phyloP scores from a whole-genome alignment of 2,113 vertebrate species.

The Bos taurus region DNA sequence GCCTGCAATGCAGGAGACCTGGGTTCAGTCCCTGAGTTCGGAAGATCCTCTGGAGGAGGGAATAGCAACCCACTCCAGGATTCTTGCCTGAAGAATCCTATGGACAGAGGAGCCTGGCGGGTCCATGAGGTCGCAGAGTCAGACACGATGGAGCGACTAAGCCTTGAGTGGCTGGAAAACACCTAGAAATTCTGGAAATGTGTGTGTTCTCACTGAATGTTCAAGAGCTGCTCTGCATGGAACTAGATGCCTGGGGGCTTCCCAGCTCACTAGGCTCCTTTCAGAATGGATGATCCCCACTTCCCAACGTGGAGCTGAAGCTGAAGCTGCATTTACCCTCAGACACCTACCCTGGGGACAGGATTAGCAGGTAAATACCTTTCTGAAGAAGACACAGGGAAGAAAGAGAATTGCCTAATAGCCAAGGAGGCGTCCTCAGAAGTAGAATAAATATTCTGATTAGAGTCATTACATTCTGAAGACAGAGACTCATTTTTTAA shows the following conservation, averaged over 20 bases:
- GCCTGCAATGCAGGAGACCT: not conserved
- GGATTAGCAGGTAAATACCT: not conserved
- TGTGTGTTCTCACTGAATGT: not conserved
- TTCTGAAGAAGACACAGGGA: not conserved
- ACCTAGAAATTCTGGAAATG: not conserved
- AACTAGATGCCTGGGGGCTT: not conserved
- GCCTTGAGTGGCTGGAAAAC: not conserved
- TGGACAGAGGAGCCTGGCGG: not conserved
- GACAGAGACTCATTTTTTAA: not conserved
- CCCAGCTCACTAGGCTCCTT: not conserved
- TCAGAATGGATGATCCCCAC: not conserved
- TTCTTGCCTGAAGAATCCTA: not conserved
- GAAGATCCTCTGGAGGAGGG: not conserved
- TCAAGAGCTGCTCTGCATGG: accelerated
- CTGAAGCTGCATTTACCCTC: not conserved
- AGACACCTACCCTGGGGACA: not conserved
- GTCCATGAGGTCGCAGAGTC: not conserved
- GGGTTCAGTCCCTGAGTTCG: accelerated
- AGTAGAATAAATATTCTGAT: not conserved
- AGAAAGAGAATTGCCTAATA: not conserved
- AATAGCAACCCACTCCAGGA: not conserved
- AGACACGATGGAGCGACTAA: not conserved
- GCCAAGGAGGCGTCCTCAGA: not conserved
- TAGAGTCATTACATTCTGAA: not conserved
- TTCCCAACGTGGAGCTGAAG: not conserved